These are phyloP conservation scores for Miniopterus natalensis DNA, from an alignment of 2,113 vertebrate species.

Conservation along the genomic window DNA sequence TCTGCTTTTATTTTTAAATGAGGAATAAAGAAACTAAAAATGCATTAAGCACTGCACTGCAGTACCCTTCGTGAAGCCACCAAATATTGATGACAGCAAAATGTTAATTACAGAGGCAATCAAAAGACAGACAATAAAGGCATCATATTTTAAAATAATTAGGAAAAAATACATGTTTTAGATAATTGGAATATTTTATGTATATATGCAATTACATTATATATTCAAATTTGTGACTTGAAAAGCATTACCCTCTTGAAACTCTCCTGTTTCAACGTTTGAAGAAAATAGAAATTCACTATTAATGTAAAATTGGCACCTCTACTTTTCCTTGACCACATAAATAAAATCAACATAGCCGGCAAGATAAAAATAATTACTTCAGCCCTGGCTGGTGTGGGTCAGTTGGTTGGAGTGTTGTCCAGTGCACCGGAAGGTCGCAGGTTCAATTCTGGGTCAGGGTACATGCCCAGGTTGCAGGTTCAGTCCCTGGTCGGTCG, in stretches of 20 bases:
- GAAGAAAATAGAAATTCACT: constrained; percentile 51
- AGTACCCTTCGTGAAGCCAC: background rate
- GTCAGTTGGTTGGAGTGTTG: background rate
- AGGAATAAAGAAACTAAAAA: constrained; percentile 46
- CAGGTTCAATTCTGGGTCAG: background rate
- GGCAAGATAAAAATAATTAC: constrained; percentile 73
- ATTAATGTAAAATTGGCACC: background rate
- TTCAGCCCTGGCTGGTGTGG: constrained; percentile 53
- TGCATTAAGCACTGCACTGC: background rate
- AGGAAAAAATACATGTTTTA: background rate
- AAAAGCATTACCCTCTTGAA: constrained; percentile 42
- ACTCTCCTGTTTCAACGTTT: background rate
- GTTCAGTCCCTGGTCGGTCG: background rate
- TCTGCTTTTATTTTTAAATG: constrained; percentile 52
- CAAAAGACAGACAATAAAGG: background rate
- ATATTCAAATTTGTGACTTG: constrained; percentile 37
- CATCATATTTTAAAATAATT: constrained; percentile 56
- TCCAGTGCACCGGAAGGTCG: background rate
- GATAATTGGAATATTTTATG: constrained; percentile 31
- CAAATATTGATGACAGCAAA: background rate
- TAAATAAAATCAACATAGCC: constrained; percentile 59
- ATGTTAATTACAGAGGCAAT: background rate
- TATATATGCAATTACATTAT: background rate
- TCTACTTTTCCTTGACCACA: constrained; percentile 28
- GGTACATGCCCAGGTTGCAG: background rate